phyloP scores from a whole-genome alignment of 2,888 invertebrate genomes.

The Macrosiphum euphorbiae region DNA sequence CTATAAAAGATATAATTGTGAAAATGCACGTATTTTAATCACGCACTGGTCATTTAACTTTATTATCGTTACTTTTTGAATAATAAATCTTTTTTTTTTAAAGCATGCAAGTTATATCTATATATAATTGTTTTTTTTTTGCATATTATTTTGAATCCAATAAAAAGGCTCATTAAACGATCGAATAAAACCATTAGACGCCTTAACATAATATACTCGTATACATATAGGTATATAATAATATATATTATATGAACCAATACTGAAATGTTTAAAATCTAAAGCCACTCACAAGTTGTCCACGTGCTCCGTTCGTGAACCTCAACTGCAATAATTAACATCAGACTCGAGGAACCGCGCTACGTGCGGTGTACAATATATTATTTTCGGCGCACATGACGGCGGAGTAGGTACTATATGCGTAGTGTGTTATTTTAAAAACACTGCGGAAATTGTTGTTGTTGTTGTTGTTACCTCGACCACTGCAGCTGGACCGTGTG shows the following conservation, averaged over 20 bases:
- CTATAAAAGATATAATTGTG: neutral
- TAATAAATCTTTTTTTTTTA: neutral
- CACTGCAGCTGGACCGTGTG: neutral
- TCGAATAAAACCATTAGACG: neutral
- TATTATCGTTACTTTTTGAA: neutral
- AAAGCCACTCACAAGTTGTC: slow-evolving; percentile 27
- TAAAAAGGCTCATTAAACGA: neutral
- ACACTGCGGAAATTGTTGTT: neutral
- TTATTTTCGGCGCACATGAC: neutral
- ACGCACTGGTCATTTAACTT: neutral
- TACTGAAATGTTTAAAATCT: neutral
- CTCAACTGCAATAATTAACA: neutral
- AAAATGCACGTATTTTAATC: neutral
- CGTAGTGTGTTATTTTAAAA: neutral
- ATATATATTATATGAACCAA: neutral
- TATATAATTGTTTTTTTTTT: neutral
- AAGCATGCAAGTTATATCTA: neutral
- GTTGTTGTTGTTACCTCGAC: neutral
- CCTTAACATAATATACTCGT: neutral
- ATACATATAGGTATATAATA: neutral
- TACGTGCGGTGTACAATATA: neutral
- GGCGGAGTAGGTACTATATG: neutral
- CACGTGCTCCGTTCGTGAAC: slow-evolving; percentile 41
- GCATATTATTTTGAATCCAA: neutral
- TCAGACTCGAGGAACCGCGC: neutral